These are phyloP conservation scores for Megaceryle maxima DNA, from an alignment of 2,113 vertebrate species.

Conservation along the genomic window DNA sequence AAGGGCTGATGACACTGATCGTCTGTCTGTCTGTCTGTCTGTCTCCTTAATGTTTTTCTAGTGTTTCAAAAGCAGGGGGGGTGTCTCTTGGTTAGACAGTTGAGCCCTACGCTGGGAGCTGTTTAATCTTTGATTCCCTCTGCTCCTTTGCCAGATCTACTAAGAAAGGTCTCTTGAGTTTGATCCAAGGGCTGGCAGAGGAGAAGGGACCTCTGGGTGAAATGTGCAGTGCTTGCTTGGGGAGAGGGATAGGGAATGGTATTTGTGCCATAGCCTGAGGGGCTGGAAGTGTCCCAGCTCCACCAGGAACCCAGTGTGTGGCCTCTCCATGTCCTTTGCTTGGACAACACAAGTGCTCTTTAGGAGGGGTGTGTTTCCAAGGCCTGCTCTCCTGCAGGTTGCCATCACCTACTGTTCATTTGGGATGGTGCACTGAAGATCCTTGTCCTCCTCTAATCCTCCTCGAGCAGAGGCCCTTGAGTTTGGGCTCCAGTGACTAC, in stretches of 20 bases:
- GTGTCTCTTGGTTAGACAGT: not conserved
- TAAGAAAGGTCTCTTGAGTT: not conserved
- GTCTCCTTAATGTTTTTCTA: not conserved
- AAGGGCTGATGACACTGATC: not conserved
- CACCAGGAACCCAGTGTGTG: not conserved
- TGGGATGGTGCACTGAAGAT: not conserved
- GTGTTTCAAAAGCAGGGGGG: not conserved
- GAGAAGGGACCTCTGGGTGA: not conserved
- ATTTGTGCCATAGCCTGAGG: not conserved
- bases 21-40: too few species aligned
- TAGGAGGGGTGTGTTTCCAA: not conserved
- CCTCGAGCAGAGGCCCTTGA: not conserved
- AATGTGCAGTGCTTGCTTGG: not conserved
- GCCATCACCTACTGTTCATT: fast-evolving
- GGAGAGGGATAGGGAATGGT: not conserved
- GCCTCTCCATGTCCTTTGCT: not conserved
- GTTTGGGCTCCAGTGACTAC: not conserved
- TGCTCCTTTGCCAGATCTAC: not conserved
- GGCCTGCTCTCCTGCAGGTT: not conserved
- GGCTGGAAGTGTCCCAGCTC: not conserved
- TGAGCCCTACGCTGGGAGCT: not conserved
- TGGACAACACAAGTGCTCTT: not conserved
- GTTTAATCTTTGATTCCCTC: not conserved
- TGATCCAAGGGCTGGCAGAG: not conserved
- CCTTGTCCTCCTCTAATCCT: not conserved